Percentiles rank a stretch among this genome's conserved stretches.
Conservation (phyloP, 2,888 invertebrate genomes). For the Ypsolopha scabrella region DNA sequence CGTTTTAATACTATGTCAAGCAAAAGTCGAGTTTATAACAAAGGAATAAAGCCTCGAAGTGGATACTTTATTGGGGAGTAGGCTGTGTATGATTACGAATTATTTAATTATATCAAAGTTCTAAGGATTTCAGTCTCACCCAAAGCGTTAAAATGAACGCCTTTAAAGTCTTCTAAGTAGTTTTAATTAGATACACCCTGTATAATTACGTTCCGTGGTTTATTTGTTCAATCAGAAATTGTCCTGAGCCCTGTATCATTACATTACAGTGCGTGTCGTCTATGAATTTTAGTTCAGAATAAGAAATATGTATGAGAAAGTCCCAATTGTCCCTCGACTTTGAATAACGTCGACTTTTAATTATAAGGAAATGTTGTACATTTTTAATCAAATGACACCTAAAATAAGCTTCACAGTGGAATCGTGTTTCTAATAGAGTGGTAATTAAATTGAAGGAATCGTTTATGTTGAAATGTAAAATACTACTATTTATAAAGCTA, state of each 20-base stretch:
- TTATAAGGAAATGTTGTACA: slow-evolving; percentile 38
- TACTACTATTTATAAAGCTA: background rate
- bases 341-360: slow-evolving; percentile 37
- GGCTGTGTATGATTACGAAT: background rate
- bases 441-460: slow-evolving; percentile 35
- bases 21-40: too few species aligned
- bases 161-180: slow-evolving; percentile 40
- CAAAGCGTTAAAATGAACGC: slow-evolving; percentile 61
- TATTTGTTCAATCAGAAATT: slow-evolving; percentile 51
- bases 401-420: slow-evolving; percentile 52
- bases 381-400: slow-evolving; percentile 64
- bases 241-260: slow-evolving; percentile 51
- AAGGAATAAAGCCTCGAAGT: too few species aligned
- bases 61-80: too few species aligned
- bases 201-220: slow-evolving; percentile 63
- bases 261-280: slow-evolving; percentile 47
- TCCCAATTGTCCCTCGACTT: slow-evolving; percentile 33
- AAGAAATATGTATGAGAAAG: slow-evolving; percentile 27
- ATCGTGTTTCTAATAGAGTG: slow-evolving; percentile 21
- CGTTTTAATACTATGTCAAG: too few species aligned
- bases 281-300: slow-evolving; percentile 34
- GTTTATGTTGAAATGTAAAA: background rate
- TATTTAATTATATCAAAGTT: slow-evolving; percentile 18
- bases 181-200: slow-evolving; percentile 31
- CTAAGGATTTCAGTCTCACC: slow-evolving; percentile 24